These are phyloP conservation scores for Benitochromis conjunctus DNA, from an alignment of 2,113 vertebrate genomes.

Conservation along the genomic window DNA sequence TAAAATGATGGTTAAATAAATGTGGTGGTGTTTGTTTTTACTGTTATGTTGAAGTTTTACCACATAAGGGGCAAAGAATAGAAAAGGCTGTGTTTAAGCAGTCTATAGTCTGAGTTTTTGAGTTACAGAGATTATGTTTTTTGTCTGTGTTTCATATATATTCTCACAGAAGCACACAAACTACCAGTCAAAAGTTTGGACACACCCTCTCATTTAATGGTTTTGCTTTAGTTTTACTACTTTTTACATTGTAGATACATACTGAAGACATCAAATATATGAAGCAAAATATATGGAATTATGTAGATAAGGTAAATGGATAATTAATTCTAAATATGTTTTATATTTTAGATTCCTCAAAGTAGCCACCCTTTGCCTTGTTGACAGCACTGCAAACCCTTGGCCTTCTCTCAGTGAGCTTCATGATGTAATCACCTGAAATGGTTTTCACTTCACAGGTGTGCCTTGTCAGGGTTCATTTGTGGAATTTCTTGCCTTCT, in stretches of 20 bases:
- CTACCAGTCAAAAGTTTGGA: not conserved
- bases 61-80: not conserved
- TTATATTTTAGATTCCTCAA: not conserved
- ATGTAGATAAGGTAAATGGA: rapidly evolving
- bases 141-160: not conserved
- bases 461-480: not conserved
- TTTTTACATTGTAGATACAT: not conserved
- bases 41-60: not conserved
- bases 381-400: not conserved
- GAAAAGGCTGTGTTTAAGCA: not conserved
- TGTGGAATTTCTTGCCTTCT: not conserved
- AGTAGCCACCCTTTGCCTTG: not conserved
- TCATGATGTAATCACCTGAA: not conserved
- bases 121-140: rapidly evolving
- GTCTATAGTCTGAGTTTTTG: rapidly evolving
- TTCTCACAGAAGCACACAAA: not conserved
- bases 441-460: not conserved
- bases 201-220: not conserved
- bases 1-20: not conserved
- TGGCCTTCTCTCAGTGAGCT: not conserved
- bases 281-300: not conserved
- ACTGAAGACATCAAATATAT: not conserved
- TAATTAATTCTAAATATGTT: not conserved
- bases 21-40: not conserved
- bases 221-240: not conserved